Percentiles rank a stretch among this genome's conserved stretches.
These are phyloP conservation scores for Gnathonemus longibarbis DNA, from an alignment of 2,113 vertebrate genomes.

Conservation along the genomic window DNA sequence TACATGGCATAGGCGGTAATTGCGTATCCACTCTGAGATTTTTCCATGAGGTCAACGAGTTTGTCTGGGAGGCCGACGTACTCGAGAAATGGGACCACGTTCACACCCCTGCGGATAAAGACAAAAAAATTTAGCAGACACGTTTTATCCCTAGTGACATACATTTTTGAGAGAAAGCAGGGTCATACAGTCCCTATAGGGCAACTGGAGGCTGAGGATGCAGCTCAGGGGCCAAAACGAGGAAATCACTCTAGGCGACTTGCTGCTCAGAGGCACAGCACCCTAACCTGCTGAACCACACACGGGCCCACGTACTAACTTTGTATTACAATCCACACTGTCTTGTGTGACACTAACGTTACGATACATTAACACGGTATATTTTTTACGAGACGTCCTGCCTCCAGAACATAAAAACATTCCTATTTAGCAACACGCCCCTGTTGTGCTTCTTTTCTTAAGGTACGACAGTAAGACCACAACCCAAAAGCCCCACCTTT, in stretches of 20 bases:
- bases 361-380: neutral
- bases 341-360: neutral
- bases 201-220: neutral
- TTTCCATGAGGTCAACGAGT: conserved; percentile 68
- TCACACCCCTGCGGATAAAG: conserved; percentile 65
- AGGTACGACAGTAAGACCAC: neutral
- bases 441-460: neutral
- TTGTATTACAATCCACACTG: neutral
- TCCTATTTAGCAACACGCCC: neutral
- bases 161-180: neutral
- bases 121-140: neutral
- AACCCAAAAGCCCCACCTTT: neutral
- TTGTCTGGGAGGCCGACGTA: conserved; percentile 69
- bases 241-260: neutral
- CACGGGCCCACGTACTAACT: neutral
- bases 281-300: neutral
- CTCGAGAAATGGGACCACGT: conserved; percentile 77
- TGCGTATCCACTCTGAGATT: conserved; percentile 78
- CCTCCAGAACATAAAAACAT: neutral
- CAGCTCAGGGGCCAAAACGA: neutral
- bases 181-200: neutral
- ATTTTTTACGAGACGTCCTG: neutral
- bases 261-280: neutral
- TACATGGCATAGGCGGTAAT: conserved; percentile 79
- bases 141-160: neutral